Evolutionary conservation across 2,797 vertebrate species (phyloP).

Genomic region (Sylvia borin): DNA sequence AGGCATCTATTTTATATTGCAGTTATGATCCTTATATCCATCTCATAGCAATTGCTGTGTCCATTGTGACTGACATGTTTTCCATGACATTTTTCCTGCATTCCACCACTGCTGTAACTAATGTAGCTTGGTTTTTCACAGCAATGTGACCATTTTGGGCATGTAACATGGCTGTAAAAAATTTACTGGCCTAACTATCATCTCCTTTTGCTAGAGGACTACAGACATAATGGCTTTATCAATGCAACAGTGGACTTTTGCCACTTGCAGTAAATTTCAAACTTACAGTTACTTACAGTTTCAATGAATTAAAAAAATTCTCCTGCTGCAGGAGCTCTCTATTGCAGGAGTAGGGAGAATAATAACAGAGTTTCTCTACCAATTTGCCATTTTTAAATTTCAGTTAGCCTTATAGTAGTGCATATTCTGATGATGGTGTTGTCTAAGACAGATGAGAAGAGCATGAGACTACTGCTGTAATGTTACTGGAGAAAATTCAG

Average conservation of each 20-base stretch:
- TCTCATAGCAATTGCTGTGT: neutral
- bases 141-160: neutral
- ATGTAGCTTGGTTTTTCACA: neutral
- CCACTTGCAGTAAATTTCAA: slow-evolving; percentile 15
- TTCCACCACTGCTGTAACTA: neutral
- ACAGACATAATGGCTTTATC: neutral
- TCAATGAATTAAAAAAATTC: slow-evolving; percentile 23
- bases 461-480: neutral
- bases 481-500: neutral
- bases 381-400: neutral
- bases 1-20: neutral
- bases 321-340: neutral
- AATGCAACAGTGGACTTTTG: neutral
- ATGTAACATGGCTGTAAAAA: slow-evolving; percentile 29
- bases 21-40: neutral
- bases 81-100: neutral
- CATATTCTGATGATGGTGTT: neutral
- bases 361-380: neutral
- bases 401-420: neutral
- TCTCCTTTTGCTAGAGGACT: neutral
- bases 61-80: neutral
- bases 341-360: neutral
- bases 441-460: neutral
- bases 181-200: neutral
- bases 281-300: neutral